These are phyloP conservation scores for Tautogolabrus adspersus DNA, from an alignment of 2,113 vertebrate species.

Conservation along the genomic window DNA sequence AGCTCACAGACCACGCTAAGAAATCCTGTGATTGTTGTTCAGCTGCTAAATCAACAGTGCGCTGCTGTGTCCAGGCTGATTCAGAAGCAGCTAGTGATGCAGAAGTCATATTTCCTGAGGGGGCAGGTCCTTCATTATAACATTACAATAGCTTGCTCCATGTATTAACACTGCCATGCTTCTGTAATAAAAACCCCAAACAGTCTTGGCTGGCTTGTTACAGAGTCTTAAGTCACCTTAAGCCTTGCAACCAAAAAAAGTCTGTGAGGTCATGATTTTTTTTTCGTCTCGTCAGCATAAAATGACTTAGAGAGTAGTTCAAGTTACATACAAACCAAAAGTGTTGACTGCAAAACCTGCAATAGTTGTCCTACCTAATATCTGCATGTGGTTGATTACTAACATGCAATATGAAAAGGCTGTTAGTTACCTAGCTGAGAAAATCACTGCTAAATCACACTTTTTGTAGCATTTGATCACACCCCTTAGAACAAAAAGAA, in stretches of 20 bases:
- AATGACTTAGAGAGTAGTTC: background rate
- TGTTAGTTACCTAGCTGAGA: too few species aligned
- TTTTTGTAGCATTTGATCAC: too few species aligned
- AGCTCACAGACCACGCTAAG: background rate
- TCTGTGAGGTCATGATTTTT: too few species aligned
- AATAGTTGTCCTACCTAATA: too few species aligned
- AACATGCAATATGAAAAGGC: background rate
- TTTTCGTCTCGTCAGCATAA: background rate
- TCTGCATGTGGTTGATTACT: background rate
- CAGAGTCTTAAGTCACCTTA: background rate
- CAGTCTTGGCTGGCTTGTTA: background rate
- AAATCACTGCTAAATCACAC: too few species aligned
- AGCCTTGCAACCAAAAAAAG: too few species aligned
- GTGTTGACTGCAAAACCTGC: background rate
- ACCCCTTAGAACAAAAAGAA: too few species aligned
- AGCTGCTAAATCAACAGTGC: background rate
- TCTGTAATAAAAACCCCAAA: background rate
- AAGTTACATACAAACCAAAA: background rate
- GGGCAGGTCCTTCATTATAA: background rate
- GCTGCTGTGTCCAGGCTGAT: background rate
- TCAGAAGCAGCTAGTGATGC: background rate
- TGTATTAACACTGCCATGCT: background rate
- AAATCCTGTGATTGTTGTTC: background rate
- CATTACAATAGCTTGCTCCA: background rate
- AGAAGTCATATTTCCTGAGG: background rate